Evolutionary conservation across 2,113 vertebrate genomes (phyloP).

Genomic region (Circaetus cinerascens): DNA sequence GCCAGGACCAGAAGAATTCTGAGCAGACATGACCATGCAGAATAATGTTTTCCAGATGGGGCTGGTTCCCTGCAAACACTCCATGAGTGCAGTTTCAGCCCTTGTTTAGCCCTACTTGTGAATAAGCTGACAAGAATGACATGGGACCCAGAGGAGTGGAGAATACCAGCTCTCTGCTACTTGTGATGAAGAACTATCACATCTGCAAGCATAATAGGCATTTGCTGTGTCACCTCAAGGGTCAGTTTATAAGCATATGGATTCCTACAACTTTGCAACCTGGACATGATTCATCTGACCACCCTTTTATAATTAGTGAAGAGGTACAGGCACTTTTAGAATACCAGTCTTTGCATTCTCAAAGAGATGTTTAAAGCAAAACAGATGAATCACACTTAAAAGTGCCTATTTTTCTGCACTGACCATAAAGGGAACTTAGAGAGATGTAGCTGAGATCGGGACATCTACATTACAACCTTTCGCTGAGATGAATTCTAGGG

Average conservation of each 20-base stretch:
- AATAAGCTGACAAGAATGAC: not conserved
- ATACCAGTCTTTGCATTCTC: not conserved
- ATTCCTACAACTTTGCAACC: not conserved
- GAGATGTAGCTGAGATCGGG: not conserved
- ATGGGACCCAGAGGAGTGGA: not conserved
- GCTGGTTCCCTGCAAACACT: not conserved
- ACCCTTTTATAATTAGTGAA: not conserved
- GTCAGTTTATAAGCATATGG: not conserved
- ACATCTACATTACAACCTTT: not conserved
- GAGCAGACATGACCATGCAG: not conserved
- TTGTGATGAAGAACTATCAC: not conserved
- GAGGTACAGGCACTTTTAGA: not conserved
- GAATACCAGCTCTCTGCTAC: not conserved
- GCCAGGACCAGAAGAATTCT: not conserved
- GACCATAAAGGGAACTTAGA: not conserved
- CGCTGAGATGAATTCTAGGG: rapidly evolving
- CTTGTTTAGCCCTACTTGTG: not conserved
- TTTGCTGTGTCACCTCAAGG: not conserved
- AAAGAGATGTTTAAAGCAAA: not conserved
- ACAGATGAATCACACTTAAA: not conserved
- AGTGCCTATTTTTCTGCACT: not conserved
- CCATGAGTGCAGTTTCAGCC: not conserved
- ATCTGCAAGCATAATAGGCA: not conserved
- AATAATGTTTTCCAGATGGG: not conserved
- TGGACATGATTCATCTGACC: not conserved